Base-by-base conservation (phyloP, 2,888 invertebrate species). In the Agriotes lineatus region DNA sequence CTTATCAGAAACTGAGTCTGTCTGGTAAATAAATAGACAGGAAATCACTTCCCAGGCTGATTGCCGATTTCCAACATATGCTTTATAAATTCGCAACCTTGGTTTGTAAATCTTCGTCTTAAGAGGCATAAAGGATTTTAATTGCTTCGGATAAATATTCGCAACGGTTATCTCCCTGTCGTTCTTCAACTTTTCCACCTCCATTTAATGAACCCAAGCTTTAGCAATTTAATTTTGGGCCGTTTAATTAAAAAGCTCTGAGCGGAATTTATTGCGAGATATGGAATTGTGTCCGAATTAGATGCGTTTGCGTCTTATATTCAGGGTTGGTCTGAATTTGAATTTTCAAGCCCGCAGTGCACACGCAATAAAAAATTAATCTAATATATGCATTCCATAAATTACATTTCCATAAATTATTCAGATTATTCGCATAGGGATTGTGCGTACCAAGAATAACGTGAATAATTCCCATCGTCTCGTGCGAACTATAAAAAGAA, bases 291-390 rank as follows among this genome's bases (percentile, higher is more conserved):
- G 33, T 18, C 12, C 18, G 20, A 33, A 20, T 25, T 30, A 33
- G 14, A 10, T 14, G n/a, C 45, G 30, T 37, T 58, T 58, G 30
- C 30, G 5, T 42, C 52, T 12, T 12, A 14, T 52, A 44, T 58
- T 44, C 48, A 60, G 33, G 48, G 59, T 44, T 60, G 9, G 35
- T 33, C 35, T 19, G 19, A 60, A 48, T 33, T 33, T 48, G 59
- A 60, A 60, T 60, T 60, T 60, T 60, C 48, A 60, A 60, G 16
- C 35, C 14, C 45, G 30, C 30, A 60, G 20, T 60, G 59, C 59
- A 60, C 58, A 58, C 59, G 59, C 59, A 60, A 60, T 60, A 60
- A 60, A 60, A 56, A 60, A 60, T 60, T 12, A 12, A 60, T 33
- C 45, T 60, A 45, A 60, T 60, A 18, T 60, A 60, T 60, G 48